phyloP scores from a whole-genome alignment of 2,888 invertebrate genomes.

The Diplazon laetatorius region DNA sequence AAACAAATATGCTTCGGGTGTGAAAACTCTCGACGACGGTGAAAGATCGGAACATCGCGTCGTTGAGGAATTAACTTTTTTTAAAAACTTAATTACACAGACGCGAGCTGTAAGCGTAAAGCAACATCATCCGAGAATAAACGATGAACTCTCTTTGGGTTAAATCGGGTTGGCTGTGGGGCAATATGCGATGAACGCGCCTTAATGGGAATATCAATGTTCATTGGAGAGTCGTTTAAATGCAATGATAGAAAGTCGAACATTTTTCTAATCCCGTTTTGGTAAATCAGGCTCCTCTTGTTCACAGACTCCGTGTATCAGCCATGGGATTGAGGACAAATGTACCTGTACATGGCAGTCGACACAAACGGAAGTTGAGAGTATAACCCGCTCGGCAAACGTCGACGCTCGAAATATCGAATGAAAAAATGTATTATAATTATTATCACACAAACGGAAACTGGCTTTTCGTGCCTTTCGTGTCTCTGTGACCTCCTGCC shows the following conservation, averaged over 20 bases:
- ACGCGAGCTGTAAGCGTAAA: no score
- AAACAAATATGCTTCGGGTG: background rate
- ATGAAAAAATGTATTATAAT: background rate
- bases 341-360: background rate
- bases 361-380: background rate
- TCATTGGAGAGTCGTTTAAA: slow-evolving; percentile 1
- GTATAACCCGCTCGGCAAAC: background rate
- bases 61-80: no score
- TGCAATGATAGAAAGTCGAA: background rate
- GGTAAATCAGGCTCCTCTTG: background rate
- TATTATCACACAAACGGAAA: no score
- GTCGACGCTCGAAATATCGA: background rate
- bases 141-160: no score
- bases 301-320: background rate
- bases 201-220: background rate
- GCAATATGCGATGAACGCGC: no score
- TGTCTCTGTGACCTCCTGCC: no score
- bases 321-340: background rate
- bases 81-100: no score
- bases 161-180: no score
- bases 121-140: no score
- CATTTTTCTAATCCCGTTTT: slow-evolving; percentile 7
- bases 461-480: no score
- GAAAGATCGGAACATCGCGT: no score
- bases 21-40: background rate